These are phyloP conservation scores for Embiotoca jacksoni DNA, from an alignment of 2,113 vertebrate species.

Conservation along the genomic window DNA sequence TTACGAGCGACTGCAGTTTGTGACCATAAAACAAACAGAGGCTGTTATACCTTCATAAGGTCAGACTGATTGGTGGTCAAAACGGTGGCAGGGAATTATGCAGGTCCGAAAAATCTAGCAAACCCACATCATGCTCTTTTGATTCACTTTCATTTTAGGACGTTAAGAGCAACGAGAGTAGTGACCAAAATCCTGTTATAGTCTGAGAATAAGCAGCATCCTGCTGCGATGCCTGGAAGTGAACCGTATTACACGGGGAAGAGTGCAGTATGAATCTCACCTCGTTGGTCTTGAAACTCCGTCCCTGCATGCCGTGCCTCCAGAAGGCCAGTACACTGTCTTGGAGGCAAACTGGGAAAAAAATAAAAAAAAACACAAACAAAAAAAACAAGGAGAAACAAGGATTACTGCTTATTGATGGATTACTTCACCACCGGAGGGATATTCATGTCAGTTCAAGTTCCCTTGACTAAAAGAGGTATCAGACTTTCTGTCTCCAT, in stretches of 20 bases:
- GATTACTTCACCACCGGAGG: not conserved
- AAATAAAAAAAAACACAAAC: not conserved
- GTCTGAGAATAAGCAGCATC: not conserved
- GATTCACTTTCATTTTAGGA: too few relatives aligned
- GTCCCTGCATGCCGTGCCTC: constrained; percentile 98
- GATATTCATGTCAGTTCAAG: not conserved
- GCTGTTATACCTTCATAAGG: too few relatives aligned
- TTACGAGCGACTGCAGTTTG: too few relatives aligned
- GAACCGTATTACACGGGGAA: not conserved
- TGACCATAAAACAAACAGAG: too few relatives aligned
- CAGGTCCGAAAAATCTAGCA: too few relatives aligned
- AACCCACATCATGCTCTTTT: too few relatives aligned
- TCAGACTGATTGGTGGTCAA: too few relatives aligned
- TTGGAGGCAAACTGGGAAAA: constrained; percentile 92
- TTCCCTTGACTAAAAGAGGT: not conserved
- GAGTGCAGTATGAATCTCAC: constrained; percentile 75
- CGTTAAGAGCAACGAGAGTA: not conserved
- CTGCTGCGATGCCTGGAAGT: not conserved
- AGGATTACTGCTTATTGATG: not conserved
- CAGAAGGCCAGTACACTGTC: constrained; percentile 98
- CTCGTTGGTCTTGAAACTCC: constrained; percentile 98
- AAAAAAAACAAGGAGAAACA: not conserved
- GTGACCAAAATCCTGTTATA: not conserved
- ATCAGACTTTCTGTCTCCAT: not conserved
- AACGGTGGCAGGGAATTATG: too few relatives aligned